Evolutionary conservation across 1,140 invertebrate species (phyloP).

Genomic region (Dolichoris vasculosae): DNA sequence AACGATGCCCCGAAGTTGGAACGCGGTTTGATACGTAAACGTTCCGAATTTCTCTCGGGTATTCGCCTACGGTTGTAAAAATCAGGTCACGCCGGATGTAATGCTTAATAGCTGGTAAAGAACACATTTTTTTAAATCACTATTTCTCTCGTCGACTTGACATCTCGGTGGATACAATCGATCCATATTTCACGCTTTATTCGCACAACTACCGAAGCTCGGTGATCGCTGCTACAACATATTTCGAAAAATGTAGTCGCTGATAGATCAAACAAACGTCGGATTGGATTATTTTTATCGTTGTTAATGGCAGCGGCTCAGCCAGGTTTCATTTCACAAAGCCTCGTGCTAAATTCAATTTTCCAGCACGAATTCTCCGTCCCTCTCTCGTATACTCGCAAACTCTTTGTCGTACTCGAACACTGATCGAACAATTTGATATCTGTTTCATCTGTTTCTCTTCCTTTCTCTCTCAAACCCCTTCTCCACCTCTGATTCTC

Average conservation of each 20-base stretch:
- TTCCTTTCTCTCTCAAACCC: conserved; percentile 1
- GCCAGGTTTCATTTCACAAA: conserved; percentile 72
- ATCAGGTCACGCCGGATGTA: not conserved
- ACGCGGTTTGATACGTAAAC: not conserved
- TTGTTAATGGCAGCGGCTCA: conserved; percentile 69
- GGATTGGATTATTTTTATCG: conserved; percentile 74
- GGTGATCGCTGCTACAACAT: conserved; percentile 55
- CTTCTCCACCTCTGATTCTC: not conserved
- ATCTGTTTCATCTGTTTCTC: conserved; percentile 43
- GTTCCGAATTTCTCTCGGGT: not conserved
- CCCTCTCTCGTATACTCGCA: conserved; percentile 53
- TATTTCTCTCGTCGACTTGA: not conserved
- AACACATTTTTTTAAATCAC: not conserved
- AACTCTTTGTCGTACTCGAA: conserved; percentile 52
- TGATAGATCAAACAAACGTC: conserved; percentile 73
- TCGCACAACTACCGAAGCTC: conserved; percentile 34
- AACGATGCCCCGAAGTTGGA: not conserved
- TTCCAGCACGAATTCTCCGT: conserved; percentile 60
- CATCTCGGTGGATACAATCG: not conserved
- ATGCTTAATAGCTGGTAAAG: conserved; percentile 3
- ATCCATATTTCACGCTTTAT: conserved; percentile 32
- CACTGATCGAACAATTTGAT: conserved; percentile 53
- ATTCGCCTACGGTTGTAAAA: not conserved
- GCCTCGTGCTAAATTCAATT: conserved; percentile 70
- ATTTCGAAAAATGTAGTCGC: conserved; percentile 60